phyloP scores from a whole-genome alignment of 1,140 invertebrate species.

The Rhyacophila brunnea region DNA sequence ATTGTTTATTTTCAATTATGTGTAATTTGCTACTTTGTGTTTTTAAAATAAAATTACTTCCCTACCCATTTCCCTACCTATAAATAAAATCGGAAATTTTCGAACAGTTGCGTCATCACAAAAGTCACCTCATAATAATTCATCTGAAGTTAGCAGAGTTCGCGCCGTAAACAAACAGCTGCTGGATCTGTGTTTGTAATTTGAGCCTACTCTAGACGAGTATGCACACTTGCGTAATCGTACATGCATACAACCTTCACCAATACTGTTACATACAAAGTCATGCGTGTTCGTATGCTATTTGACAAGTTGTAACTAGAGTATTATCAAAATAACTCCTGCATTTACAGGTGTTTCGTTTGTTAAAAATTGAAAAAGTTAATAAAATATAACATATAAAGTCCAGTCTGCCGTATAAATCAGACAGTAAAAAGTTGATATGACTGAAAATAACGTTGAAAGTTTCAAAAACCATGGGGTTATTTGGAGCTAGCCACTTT shows the following conservation, averaged over 20 bases:
- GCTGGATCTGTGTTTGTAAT: background rate
- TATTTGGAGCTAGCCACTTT: slow-evolving; percentile 15
- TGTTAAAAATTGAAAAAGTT: background rate
- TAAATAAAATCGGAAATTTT: background rate
- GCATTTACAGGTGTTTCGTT: background rate
- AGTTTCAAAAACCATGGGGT: slow-evolving; percentile 19
- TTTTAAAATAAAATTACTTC: too few relatives aligned
- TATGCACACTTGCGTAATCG: background rate
- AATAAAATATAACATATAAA: background rate
- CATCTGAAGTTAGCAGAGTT: background rate
- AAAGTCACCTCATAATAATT: background rate
- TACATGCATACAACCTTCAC: background rate
- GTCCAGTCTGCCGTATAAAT: slow-evolving; percentile 14
- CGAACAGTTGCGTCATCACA: background rate
- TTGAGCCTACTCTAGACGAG: too few relatives aligned
- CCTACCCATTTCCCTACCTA: too few relatives aligned
- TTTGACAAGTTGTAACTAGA: slow-evolving; percentile 17
- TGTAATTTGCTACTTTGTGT: too few relatives aligned
- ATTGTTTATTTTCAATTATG: too few relatives aligned
- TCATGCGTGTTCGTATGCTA: slow-evolving; percentile 17
- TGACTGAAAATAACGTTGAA: slow-evolving; percentile 13
- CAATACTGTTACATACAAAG: background rate
- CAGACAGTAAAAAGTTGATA: slow-evolving; percentile 13
- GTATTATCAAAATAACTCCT: background rate
- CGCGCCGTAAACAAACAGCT: background rate